Percentiles rank a stretch among this genome's conserved stretches.
Conservation (phyloP, 2,113 vertebrate species). For the Cairina moschata region DNA sequence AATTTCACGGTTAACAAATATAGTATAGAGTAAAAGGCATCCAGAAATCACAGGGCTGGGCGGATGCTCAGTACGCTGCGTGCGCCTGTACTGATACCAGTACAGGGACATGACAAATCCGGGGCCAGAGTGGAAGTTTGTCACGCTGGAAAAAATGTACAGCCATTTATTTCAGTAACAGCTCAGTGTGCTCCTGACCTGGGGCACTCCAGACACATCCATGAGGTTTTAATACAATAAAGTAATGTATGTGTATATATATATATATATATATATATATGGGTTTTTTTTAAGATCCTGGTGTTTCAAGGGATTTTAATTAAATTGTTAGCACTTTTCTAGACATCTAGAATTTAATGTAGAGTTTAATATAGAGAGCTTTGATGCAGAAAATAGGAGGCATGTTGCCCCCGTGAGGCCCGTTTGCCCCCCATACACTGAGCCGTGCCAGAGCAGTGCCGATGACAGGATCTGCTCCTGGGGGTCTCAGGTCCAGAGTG, state of each 20-base stretch:
- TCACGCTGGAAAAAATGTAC: background rate
- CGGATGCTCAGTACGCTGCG: constrained; percentile 8
- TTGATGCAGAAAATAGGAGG: background rate
- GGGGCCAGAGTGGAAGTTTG: background rate
- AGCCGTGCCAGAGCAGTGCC: background rate
- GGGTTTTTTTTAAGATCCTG: no score
- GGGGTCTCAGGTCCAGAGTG: background rate
- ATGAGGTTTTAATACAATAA: background rate
- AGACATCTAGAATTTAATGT: background rate
- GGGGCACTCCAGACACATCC: background rate
- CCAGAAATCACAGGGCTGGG: constrained; percentile 48
- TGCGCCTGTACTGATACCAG: constrained; percentile 27
- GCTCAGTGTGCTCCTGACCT: background rate
- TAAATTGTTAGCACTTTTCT: background rate
- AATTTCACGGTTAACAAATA: constrained; percentile 38
- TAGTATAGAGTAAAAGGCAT: constrained; percentile 41
- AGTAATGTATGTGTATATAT: background rate
- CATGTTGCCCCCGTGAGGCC: background rate
- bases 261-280: no score
- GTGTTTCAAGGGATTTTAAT: background rate
- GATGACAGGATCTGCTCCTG: rapidly evolving
- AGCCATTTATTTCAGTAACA: constrained; percentile 9
- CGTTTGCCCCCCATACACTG: background rate
- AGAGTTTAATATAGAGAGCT: background rate
- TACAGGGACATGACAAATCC: background rate